These are phyloP conservation scores for Coluber constrictor DNA, from an alignment of 2,797 vertebrate genomes.

Conservation along the genomic window DNA sequence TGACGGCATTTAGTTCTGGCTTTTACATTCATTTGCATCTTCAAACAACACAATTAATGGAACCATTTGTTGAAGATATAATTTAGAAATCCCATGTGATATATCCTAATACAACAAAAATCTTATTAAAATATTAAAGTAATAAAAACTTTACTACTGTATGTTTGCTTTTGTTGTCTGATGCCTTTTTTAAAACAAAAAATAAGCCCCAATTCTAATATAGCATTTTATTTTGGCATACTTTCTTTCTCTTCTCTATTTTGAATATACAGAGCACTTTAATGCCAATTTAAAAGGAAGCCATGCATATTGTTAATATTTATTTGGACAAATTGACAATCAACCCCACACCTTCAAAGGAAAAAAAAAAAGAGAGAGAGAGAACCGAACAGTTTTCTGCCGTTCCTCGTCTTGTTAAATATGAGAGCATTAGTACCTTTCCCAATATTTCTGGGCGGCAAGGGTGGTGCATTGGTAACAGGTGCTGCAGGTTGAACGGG, in stretches of 20 bases:
- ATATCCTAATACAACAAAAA: background rate
- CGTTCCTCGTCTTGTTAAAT: background rate
- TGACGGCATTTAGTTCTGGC: background rate
- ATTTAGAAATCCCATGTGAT: background rate
- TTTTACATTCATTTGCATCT: background rate
- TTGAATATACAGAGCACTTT: slow-evolving; percentile 9
- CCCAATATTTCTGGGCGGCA: slow-evolving; percentile 91
- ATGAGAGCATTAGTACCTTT: slow-evolving; percentile 69
- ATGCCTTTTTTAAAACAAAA: background rate
- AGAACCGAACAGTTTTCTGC: background rate
- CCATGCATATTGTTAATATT: background rate
- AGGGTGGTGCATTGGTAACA: slow-evolving; percentile 77
- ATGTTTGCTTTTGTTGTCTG: background rate
- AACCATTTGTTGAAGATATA: background rate
- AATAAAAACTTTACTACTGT: background rate
- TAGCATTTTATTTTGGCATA: background rate
- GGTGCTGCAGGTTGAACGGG: slow-evolving; percentile 67
- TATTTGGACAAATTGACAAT: slow-evolving; percentile 16
- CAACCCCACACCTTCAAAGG: background rate
- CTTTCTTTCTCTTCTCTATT: background rate
- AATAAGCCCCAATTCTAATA: background rate
- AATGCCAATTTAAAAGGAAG: background rate
- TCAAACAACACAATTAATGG: background rate
- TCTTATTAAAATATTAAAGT: too few relatives aligned
- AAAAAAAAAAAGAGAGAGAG: background rate